Conservation (phyloP, 2,797 vertebrate genomes). For the Sebastes ruberrimus region DNA sequence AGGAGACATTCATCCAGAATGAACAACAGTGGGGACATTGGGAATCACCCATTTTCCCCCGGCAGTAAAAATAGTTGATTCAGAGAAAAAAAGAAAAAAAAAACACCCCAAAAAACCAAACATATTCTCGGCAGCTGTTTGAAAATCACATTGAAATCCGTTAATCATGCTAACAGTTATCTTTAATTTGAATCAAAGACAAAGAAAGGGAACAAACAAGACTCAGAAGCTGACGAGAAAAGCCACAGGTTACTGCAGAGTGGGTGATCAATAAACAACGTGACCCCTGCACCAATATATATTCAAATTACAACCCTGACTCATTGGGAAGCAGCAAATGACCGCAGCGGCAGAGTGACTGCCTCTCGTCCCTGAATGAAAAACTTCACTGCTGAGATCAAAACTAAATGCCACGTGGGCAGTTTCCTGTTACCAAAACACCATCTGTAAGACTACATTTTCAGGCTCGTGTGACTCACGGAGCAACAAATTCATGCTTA, state of each 20-base stretch:
- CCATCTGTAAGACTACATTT: slow-evolving; percentile 47
- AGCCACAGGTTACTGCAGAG: slow-evolving; percentile 49
- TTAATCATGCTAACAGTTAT: slow-evolving; percentile 62
- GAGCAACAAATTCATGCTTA: slow-evolving; percentile 29
- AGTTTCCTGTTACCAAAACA: slow-evolving; percentile 47
- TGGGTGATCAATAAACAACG: slow-evolving; percentile 23
- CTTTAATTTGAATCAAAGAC: slow-evolving; percentile 49
- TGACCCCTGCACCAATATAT: slow-evolving; percentile 21
- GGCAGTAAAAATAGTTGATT: slow-evolving; percentile 24
- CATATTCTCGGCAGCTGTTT: slow-evolving; percentile 24
- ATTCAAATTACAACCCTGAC: slow-evolving; percentile 54
- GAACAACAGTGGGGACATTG: slow-evolving; percentile 43
- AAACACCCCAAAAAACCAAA: not conserved
- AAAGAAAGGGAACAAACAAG: slow-evolving; percentile 43
- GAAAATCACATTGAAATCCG: slow-evolving; percentile 59
- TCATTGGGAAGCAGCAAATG: slow-evolving; percentile 59
- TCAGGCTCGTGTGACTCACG: slow-evolving; percentile 45
- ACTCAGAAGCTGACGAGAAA: slow-evolving; percentile 40
- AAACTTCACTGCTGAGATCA: slow-evolving; percentile 31
- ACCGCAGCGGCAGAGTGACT: slow-evolving; percentile 35
- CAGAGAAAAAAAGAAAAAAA: not conserved
- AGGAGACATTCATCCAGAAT: slow-evolving; percentile 70
- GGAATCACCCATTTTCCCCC: slow-evolving; percentile 33
- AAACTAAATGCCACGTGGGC: slow-evolving; percentile 53
- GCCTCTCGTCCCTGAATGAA: slow-evolving; percentile 38